Conservation (phyloP, 1,140 invertebrate genomes). For the Ceratosolen solmsi region DNA sequence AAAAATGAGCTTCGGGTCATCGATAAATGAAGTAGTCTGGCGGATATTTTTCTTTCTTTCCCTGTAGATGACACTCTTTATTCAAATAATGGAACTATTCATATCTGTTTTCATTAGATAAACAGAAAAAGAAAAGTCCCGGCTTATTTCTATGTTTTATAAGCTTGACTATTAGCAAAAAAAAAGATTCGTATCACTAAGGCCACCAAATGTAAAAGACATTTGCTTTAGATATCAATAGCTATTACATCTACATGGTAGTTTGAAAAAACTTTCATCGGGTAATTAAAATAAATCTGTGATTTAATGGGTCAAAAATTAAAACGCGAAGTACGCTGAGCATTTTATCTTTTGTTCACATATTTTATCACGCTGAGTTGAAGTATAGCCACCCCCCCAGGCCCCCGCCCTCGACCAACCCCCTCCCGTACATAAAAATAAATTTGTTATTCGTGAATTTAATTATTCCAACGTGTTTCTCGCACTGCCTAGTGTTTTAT, state of each 20-base stretch:
- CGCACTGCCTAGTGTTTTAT: not conserved
- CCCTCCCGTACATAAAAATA: not conserved
- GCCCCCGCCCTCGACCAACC: no score
- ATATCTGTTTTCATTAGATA: not conserved
- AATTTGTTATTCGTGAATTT: slow-evolving; percentile 12
- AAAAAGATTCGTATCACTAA: no score
- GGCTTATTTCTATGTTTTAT: not conserved
- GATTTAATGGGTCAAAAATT: not conserved
- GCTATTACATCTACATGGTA: not conserved
- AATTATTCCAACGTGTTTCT: slow-evolving; percentile 5
- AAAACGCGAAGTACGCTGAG: not conserved
- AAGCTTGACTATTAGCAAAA: not conserved
- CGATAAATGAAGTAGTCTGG: no score
- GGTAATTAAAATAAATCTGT: slow-evolving; percentile 11
- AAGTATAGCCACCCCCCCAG: not conserved
- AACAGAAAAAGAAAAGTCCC: not conserved
- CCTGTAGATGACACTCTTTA: not conserved
- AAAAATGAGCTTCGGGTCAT: not conserved
- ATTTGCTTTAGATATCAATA: slow-evolving; percentile 6
- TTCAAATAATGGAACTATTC: not conserved
- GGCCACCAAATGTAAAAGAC: not conserved
- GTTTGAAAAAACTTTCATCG: not conserved
- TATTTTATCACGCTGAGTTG: not conserved
- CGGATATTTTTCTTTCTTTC: not conserved
- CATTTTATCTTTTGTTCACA: slow-evolving; percentile 9